Conservation (phyloP, 92 coral and sea anemone genomes). For the Diadumene lineata region DNA sequence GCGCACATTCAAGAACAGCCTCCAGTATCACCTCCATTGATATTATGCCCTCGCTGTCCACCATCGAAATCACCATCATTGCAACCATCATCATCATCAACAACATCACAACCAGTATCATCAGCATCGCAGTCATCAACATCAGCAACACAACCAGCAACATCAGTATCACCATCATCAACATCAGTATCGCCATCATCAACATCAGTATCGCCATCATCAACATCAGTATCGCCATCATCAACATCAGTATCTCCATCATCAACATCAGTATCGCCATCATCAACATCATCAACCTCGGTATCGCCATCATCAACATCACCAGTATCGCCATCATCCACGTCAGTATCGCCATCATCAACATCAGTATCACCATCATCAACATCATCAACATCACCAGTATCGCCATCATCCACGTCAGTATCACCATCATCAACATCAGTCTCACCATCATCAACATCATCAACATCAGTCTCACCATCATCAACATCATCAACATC, state of each 20-base stretch:
- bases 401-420: neutral
- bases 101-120: neutral
- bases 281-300: too few relatives aligned
- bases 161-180: neutral
- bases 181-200: neutral
- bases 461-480: neutral
- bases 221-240: too few relatives aligned
- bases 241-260: too few relatives aligned
- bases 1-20: too few relatives aligned
- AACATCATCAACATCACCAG: neutral
- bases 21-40: neutral
- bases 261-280: neutral
- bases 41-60: neutral
- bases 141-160: neutral
- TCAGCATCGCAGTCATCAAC: neutral
- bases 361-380: neutral
- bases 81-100: neutral
- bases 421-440: neutral
- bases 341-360: neutral
- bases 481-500: neutral
- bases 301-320: neutral
- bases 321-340: too few relatives aligned
- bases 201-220: too few relatives aligned
- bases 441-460: neutral
- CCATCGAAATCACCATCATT: neutral